Evolutionary conservation across 2,113 vertebrate species (phyloP), one percentile per base, ranked within the genome.

Genomic region (Tachysurus vachellii): DNA sequence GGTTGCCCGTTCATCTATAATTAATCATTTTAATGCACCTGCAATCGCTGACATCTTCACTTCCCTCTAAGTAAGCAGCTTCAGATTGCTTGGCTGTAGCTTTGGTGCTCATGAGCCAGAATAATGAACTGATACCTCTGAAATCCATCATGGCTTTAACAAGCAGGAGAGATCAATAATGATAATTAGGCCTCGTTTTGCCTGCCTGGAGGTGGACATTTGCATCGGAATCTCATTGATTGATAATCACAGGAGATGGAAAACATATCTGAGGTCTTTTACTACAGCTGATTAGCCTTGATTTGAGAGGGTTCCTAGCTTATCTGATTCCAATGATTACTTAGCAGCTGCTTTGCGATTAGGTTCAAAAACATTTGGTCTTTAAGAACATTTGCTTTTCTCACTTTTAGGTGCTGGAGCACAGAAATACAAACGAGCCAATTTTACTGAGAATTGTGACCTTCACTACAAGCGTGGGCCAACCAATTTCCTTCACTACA

Each of bases 71-170:
- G 89, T 88, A 85, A 85, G 80, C 75, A 81, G 64, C 36, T 84
- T 86, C 44, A 81, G 89, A 91, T 92, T 89, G 88, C 88, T 85
- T 66, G 82, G 68, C 82, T 82, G 88, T 86, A 85, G 82, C 54
- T 61, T 23, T 85, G 80, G 66, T 62, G 88, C 88, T 86, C 84
- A 71, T 17, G 71, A 83, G 76, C 82, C n/a, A 26, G 89, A 26
- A 82, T 92, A 92, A 92, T 89, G 82, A 90, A 90, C 86, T 85
- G 82, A 90, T 92, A 80, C 64, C 86, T 83, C 81, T 90, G 90
- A 86, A 90, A 91, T 92, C 90, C 87, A 92, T 92, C 88, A 90
- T 90, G 86, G 86, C 86, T 92, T 90, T 90, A 91, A 91, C 88
- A 88, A 91, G 88, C 80, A 62, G 80, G n/a, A 42, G 71, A 76